Evolutionary conservation across 1,140 invertebrate species (phyloP), one percentile per base, ranked within the genome.

Genomic region (Zaprionus lachaisei): DNA sequence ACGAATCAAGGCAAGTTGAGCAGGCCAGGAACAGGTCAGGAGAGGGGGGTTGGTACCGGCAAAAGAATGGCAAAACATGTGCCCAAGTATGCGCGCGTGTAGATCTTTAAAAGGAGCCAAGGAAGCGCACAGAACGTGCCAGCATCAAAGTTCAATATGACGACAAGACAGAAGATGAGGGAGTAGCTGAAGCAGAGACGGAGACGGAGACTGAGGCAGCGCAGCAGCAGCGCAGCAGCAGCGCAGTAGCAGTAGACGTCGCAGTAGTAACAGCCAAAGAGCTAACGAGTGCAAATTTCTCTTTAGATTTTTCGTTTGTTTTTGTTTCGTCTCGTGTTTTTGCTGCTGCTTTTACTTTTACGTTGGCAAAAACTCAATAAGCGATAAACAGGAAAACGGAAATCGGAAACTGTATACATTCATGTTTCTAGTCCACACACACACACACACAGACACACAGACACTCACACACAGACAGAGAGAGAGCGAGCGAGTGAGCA

Each of bases 361-460:
- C 69, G 79, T n/a, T 69, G 58, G 76, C 64, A 79, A 80, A 84
- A 85, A 90, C 85, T 89, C 85, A 89, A 89, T 89, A 89, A 89
- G 81, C 85, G 85, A 90, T 89, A 89, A 89, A 89, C 85, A 89
- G 85, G 85, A 90, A 89, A 85, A 83, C 85, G 85, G 85, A 89
- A 89, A 89, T 90, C 85, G 85, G 85, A 89, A 89, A 89, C 85
- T 89, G 85, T 87, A 87, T 77, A 87, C 73, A 65, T 70, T 77
- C 77, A 83, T 80, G 73, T 85, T 84, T 79, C 75, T 84, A 78
- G 82, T 79, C 75, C 74, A 67, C 74, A 81, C 51, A 68, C 60
- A 69, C 41, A 75, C 51, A 68, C 60, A 70, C 44, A 75, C 61
- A 65, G 15, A 67, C 74, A 81, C 51, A 68, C 56, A 69, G 37